Percentiles rank a stretch among this genome's conserved stretches.
These are phyloP conservation scores for Phortica variegata DNA, from an alignment of 1,140 invertebrate genomes.

Conservation along the genomic window DNA sequence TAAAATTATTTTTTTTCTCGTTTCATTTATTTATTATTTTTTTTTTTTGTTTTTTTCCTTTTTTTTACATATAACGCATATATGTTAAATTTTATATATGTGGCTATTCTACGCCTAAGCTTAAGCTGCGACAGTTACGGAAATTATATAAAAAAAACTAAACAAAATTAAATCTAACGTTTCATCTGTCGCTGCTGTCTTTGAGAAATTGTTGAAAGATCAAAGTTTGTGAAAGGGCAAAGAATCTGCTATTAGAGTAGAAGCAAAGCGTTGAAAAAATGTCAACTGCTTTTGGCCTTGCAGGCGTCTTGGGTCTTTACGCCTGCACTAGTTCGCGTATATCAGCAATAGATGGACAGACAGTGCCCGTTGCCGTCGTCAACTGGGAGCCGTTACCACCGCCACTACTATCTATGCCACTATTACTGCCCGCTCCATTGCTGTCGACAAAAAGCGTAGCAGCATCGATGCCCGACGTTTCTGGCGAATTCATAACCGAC, in stretches of 20 bases:
- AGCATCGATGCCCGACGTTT: conserved; percentile 45
- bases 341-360: conserved; percentile 22
- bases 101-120: too few relatives aligned
- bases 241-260: too few relatives aligned
- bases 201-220: too few relatives aligned
- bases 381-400: conserved; percentile 11
- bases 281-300: conserved; percentile 1
- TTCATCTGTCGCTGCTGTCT: too few relatives aligned
- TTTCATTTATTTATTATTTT: conserved; percentile 20
- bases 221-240: too few relatives aligned
- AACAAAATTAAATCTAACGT: too few relatives aligned
- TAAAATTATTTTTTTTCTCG: conserved; percentile 13
- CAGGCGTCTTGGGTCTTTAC: conserved; percentile 13
- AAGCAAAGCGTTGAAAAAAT: too few relatives aligned
- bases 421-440: conserved; percentile 30
- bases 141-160: too few relatives aligned
- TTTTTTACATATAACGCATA: conserved; percentile 25
- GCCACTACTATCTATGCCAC: conserved; percentile 26
- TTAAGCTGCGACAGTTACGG: too few relatives aligned
- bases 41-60: conserved; percentile 15
- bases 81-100: neutral
- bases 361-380: conserved; percentile 13
- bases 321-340: conserved; percentile 51
- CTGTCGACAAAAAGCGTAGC: conserved; percentile 46
- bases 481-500: conserved; percentile 42